Conservation (phyloP, 1,140 invertebrate genomes). For the Drosophila hydei region DNA sequence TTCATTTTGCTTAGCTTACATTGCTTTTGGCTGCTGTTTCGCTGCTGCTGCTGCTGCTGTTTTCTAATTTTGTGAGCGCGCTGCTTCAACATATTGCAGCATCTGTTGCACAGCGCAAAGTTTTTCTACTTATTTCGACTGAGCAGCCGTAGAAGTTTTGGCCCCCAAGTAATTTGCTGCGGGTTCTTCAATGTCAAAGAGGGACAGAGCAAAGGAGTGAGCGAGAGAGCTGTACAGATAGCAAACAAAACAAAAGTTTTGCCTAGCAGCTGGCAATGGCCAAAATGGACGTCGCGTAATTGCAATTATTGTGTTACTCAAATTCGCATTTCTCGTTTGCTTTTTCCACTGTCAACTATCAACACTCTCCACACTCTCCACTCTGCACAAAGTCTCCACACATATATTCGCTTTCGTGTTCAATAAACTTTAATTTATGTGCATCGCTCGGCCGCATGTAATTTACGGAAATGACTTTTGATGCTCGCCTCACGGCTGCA, state of each 20-base stretch:
- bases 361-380: too few species aligned
- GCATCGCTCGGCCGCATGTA: slow-evolving; percentile 48
- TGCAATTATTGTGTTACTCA: slow-evolving; percentile 75
- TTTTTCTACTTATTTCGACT: slow-evolving; percentile 34
- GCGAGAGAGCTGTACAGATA: background rate
- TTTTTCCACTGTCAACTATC: background rate
- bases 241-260: slow-evolving; percentile 27
- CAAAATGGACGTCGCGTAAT: slow-evolving; percentile 59
- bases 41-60: slow-evolving; percentile 27
- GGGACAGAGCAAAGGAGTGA: background rate
- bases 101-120: slow-evolving; percentile 67
- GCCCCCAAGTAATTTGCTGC: slow-evolving; percentile 41
- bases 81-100: slow-evolving; percentile 65
- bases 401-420: slow-evolving; percentile 28
- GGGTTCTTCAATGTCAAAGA: background rate
- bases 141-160: slow-evolving; percentile 35
- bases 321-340: slow-evolving; percentile 53
- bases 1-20: background rate
- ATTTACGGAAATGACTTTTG: slow-evolving; percentile 77
- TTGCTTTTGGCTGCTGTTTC: slow-evolving; percentile 27
- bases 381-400: background rate
- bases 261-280: slow-evolving; percentile 37
- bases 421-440: slow-evolving; percentile 72
- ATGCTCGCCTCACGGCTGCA: slow-evolving; percentile 44
- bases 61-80: slow-evolving; percentile 67